Percentiles rank a stretch among this genome's conserved stretches.
Evolutionary conservation across 2,888 invertebrate genomes (phyloP).

Genomic region (Eilema caniola): DNA sequence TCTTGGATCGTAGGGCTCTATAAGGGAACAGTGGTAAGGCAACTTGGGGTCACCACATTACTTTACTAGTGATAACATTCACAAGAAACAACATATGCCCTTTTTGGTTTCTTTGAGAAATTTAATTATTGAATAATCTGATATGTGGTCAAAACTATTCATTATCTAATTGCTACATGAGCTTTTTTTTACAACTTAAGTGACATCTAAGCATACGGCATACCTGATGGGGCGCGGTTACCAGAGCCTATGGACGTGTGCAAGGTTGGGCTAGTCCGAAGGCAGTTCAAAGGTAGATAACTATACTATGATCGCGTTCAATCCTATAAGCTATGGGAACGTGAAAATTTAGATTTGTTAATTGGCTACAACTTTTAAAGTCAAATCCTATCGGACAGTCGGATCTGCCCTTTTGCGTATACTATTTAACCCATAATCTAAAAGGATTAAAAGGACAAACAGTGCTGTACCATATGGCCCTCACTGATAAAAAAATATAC

Average conservation of each 20-base stretch:
- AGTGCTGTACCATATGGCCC: background rate
- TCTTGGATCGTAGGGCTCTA: conserved; percentile 89
- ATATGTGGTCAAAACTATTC: background rate
- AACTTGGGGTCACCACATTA: background rate
- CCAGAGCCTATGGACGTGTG: no score
- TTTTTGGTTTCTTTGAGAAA: background rate
- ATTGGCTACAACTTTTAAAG: no score
- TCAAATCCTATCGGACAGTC: no score
- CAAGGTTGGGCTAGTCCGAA: no score
- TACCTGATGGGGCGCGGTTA: no score
- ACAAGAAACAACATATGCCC: background rate
- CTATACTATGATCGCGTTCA: no score
- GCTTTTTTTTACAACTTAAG: no score
- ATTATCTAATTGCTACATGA: no score
- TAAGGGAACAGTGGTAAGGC: conserved; percentile 25
- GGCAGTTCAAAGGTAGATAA: no score
- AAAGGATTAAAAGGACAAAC: background rate
- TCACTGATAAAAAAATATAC: no score
- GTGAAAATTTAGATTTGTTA: background rate
- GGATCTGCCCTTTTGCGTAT: no score
- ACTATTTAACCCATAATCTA: background rate
- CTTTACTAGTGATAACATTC: background rate
- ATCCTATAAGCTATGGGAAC: background rate
- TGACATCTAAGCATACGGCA: no score
- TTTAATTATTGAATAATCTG: background rate